Base-by-base conservation (phyloP, 2,888 invertebrate species). In the Herminia tarsipennalis region DNA sequence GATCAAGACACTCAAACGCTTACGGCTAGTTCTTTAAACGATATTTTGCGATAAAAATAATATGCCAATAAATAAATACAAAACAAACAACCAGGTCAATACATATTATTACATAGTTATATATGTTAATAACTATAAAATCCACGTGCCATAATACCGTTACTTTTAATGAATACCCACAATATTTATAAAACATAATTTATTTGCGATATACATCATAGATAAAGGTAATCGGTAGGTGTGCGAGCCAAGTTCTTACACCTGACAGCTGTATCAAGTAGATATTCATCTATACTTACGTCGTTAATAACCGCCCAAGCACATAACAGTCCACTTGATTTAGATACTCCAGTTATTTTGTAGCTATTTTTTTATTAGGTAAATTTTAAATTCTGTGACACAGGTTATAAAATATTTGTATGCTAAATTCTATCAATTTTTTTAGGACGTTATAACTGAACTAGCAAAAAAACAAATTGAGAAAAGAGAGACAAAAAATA, bases 251-350 rank as follows among this genome's bases (percentile, higher is more conserved):
- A 27, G 12, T 18, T 21, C 18, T 33, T 40, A 12, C 43, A 37
- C 43, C 43, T 43, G 43, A 43, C 29, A 24, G 22, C 24, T 32
- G 20, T 32, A 32, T 37, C 36, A 18, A 25, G 22, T 2, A 30
- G 42, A 43, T 43, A 24, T 9, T 2, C 9, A 43, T 43, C 30
- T 25, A 18, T 30, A 25, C 21, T 10, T 21, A 12, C 8, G 22
- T 12, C 8, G 22, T 12, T 61, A 56, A 43, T 28, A 33, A 35
- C 42, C 51, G 34, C 49, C 49, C 51, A 32, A 27, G 37, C 5
- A 28, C 39, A 50, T 27, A 41, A 18, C 24, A 44, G 24, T 56
- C 27, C 29, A 62, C 42, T 39, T 56, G 30, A 51, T 56, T 51
- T 40, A 61, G 61, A 41, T 41, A 39, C 25, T 18, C 18, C 40